These are phyloP conservation scores for Toxotes jaculatrix DNA, from an alignment of 2,113 vertebrate species.

Conservation along the genomic window DNA sequence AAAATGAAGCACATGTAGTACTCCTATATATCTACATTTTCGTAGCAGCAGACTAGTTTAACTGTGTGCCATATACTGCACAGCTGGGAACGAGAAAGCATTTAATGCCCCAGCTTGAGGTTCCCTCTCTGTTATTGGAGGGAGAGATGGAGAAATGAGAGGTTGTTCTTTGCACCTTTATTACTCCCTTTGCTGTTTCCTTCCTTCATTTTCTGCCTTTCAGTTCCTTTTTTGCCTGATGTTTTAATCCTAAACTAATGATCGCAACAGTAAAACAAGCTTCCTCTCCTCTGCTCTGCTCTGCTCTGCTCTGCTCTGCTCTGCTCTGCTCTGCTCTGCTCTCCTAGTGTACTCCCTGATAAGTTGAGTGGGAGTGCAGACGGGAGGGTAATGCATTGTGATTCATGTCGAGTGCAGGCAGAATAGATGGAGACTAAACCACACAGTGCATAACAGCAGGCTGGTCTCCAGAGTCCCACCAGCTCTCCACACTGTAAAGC, in stretches of 20 bases:
- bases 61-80: conserved; percentile 58
- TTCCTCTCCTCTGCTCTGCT: neutral
- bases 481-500: conserved; percentile 66
- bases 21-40: conserved; percentile 45
- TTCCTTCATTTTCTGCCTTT: neutral
- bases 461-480: conserved; percentile 56
- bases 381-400: conserved; percentile 68
- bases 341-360: conserved; percentile 26
- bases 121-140: conserved; percentile 31
- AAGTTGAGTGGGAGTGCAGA: conserved; percentile 63
- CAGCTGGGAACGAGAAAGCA: conserved; percentile 72
- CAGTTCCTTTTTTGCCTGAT: neutral
- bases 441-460: conserved; percentile 50
- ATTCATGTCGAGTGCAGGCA: conserved; percentile 69
- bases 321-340: neutral
- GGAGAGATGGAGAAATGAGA: conserved; percentile 28
- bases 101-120: conserved; percentile 66
- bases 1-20: conserved; percentile 25
- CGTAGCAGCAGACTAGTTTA: conserved; percentile 52
- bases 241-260: conserved; percentile 27
- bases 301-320: no score
- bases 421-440: conserved; percentile 59
- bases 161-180: conserved; percentile 42
- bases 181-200: conserved; percentile 7
- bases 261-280: conserved; percentile 21